phyloP scores from a whole-genome alignment of 2,888 invertebrate genomes.

The Neocrepidodera transversa region DNA sequence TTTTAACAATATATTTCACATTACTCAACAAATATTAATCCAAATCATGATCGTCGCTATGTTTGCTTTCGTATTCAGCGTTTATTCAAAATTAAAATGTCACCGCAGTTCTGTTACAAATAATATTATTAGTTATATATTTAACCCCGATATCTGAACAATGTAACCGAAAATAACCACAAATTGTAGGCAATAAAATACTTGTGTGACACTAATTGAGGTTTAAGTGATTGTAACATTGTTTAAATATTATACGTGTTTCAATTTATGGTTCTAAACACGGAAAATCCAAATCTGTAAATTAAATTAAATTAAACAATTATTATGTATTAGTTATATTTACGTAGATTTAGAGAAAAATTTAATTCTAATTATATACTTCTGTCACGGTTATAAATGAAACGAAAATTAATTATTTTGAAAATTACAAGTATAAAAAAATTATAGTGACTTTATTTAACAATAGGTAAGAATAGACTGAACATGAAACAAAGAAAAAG shows the following conservation, averaged over 20 bases:
- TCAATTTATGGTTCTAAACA: constrained; percentile 4
- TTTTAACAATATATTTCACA: neutral
- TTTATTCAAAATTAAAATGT: constrained; percentile 24
- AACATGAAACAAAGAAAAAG: no score
- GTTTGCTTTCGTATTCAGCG: constrained; percentile 10
- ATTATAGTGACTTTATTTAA: no score
- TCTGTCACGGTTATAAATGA: no score
- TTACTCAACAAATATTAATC: neutral
- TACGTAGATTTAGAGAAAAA: no score
- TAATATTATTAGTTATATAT: constrained; percentile 26
- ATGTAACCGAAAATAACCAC: constrained; percentile 13
- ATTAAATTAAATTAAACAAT: no score
- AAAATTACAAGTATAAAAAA: no score
- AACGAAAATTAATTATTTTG: no score
- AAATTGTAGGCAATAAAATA: constrained; percentile 19
- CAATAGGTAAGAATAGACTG: no score
- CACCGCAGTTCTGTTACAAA: constrained; percentile 20
- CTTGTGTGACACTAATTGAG: constrained; percentile 16
- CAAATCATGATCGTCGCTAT: neutral
- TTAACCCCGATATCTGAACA: constrained; percentile 15
- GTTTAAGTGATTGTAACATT: constrained; percentile 18
- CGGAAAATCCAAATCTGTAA: no score
- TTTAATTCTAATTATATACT: no score
- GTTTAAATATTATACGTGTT: constrained; percentile 8
- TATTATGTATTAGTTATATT: no score